These are phyloP conservation scores for Noctua pronuba DNA, from an alignment of 2,888 invertebrate species.

Conservation along the genomic window DNA sequence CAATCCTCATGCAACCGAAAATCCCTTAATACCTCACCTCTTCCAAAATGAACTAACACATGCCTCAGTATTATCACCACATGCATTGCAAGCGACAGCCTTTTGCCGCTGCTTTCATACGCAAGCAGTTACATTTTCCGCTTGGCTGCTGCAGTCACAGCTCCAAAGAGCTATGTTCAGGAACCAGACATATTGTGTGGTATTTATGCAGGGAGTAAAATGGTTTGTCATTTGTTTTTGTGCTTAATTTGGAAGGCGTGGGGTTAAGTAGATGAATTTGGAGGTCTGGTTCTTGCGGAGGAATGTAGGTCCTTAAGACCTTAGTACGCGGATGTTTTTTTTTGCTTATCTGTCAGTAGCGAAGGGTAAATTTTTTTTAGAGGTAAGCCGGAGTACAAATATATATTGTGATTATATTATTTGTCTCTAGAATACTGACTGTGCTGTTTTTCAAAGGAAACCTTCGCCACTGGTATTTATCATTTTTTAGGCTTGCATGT, in stretches of 20 bases:
- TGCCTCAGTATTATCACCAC: conserved; percentile 40
- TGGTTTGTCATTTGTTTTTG: conserved; percentile 26
- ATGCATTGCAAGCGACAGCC: conserved; percentile 65
- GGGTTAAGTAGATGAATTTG: neutral
- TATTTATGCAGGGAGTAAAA: conserved; percentile 23
- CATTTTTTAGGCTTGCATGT: neutral
- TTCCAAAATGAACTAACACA: conserved; percentile 53
- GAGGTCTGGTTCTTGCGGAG: neutral
- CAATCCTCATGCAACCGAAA: neutral
- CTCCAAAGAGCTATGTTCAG: conserved; percentile 52
- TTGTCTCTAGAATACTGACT: no score
- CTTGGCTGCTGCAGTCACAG: conserved; percentile 55
- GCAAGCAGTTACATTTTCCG: conserved; percentile 70
- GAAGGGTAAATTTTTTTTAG: no score
- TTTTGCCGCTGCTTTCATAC: conserved; percentile 71
- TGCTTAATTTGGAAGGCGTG: conserved; percentile 16
- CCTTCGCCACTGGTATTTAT: no score
- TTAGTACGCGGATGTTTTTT: neutral
- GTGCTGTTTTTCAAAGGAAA: no score
- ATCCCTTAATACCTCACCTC: conserved; percentile 30
- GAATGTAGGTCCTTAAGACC: neutral
- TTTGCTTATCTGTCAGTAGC: no score
- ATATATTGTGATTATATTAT: no score
- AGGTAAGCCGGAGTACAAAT: no score
- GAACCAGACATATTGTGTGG: conserved; percentile 46